Conservation (phyloP, 2,888 invertebrate genomes). For the Calameuta idolon region DNA sequence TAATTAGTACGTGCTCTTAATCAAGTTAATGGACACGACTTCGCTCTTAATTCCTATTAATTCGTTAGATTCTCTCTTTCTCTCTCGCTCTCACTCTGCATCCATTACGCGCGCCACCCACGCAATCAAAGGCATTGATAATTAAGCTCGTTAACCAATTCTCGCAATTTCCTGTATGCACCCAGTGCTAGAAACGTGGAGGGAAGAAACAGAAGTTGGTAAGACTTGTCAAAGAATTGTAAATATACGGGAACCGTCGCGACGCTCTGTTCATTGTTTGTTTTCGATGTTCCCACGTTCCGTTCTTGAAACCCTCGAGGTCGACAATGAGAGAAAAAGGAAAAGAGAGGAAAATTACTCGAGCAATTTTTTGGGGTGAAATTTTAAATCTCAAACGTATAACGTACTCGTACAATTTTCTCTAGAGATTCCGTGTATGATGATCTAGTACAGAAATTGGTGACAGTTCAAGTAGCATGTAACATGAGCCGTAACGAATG, state of each 20-base stretch:
- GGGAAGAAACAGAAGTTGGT: background rate
- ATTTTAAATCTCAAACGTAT: background rate
- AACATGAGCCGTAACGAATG: background rate
- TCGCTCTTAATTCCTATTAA: background rate
- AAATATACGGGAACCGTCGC: background rate
- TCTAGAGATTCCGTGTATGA: background rate
- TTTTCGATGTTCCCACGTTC: background rate
- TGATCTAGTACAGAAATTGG: background rate
- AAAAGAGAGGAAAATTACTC: background rate
- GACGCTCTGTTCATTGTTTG: background rate
- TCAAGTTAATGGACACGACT: background rate
- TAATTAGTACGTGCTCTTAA: background rate
- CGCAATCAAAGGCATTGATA: background rate
- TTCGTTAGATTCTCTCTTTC: background rate
- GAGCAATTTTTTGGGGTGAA: background rate
- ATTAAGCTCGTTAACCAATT: background rate
- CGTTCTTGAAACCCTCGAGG: background rate
- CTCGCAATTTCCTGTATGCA: background rate
- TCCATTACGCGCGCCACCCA: background rate
- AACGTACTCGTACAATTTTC: background rate
- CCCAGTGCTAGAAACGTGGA: background rate
- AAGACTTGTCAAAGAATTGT: background rate
- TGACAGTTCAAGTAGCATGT: background rate
- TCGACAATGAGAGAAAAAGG: background rate
- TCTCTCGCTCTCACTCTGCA: background rate